Base-by-base conservation (phyloP, 2,113 vertebrate species). In the Erpornis zantholeuca region DNA sequence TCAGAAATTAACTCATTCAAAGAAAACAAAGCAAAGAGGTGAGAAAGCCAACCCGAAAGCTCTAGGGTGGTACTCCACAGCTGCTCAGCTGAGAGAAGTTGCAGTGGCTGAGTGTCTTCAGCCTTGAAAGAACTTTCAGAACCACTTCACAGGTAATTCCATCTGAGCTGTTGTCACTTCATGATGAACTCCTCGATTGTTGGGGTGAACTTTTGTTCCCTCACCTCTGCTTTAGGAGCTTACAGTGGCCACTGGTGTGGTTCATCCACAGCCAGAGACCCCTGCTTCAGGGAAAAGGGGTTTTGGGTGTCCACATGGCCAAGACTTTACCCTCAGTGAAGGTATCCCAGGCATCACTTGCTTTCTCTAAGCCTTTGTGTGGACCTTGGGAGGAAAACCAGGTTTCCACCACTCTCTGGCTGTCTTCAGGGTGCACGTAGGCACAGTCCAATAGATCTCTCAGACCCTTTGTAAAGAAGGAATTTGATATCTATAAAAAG, bases 151-250 rank as follows among this genome's bases (percentile, higher is more conserved):
- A 38, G 35, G 16, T 64, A 56, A 33, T 42, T 92, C n/a, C 35
- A 20, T 29, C 33, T 21, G 45, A 77, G 18, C 40, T 69, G 15
- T 28, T 13, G 53, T 40, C 40, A 53, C 12, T 36, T 63, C 33
- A 7, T 25, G 42, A 21, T 59, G 42, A 64, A 24, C 31, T n/a
- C 50, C 29, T 83, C 0, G 0, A 3, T 23, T 31, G 23, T n/a
- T 50, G 35, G 29, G 11, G 7, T 87, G 44, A 16, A 31, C 11
- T 14, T 81, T 44, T 38, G 42, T 57, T 78, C 71, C 23, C 50
- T 85, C 56, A 61, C 6, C 24, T 66, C n/a, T 78, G 36, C 56
- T 61, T 44, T 70, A 61, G 25, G 9, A 86, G 38, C 17, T 89
- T 50, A 9, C 15, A 40, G 0, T 59, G 33, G 35, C 38, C 78